phyloP scores from a whole-genome alignment of 2,797 vertebrate genomes.

The Ambastaia sidthimunki region DNA sequence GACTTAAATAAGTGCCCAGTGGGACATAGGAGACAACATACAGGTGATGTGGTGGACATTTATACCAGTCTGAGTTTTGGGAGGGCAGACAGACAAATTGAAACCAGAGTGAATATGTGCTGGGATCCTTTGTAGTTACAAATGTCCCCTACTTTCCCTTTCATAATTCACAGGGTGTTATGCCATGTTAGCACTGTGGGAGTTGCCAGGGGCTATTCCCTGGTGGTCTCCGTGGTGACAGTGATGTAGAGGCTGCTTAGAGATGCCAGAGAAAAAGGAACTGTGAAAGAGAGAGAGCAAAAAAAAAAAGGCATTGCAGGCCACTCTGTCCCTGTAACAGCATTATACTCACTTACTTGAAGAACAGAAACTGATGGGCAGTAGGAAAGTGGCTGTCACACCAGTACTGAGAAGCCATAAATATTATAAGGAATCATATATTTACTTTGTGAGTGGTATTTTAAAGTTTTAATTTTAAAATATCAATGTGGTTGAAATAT shows the following conservation, averaged over 20 bases:
- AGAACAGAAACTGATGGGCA: slow-evolving; percentile 73
- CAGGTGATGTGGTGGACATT: slow-evolving; percentile 60
- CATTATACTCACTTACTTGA: slow-evolving; percentile 68
- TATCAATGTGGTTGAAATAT: slow-evolving; percentile 7
- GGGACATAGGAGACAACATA: not conserved
- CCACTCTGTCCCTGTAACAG: slow-evolving; percentile 44
- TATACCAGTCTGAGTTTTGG: slow-evolving; percentile 71
- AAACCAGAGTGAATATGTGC: slow-evolving; percentile 57
- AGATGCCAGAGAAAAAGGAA: slow-evolving; percentile 77
- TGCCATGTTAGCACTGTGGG: slow-evolving; percentile 64
- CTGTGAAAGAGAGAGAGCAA: slow-evolving; percentile 33
- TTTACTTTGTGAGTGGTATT: not conserved
- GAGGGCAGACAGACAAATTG: slow-evolving; percentile 72
- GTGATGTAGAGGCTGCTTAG: slow-evolving; percentile 85
- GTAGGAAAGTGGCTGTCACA: slow-evolving; percentile 70
- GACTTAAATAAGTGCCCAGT: slow-evolving; percentile 26
- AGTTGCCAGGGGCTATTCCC: slow-evolving; percentile 77
- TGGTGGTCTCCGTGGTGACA: slow-evolving; percentile 84
- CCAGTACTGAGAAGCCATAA: slow-evolving; percentile 57
- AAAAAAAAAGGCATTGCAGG: slow-evolving; percentile 3
- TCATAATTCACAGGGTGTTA: slow-evolving; percentile 77
- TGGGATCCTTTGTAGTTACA: slow-evolving; percentile 58
- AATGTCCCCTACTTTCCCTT: slow-evolving; percentile 51
- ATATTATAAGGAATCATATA: slow-evolving; percentile 62
- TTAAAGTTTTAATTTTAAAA: slow-evolving; percentile 5